Evolutionary conservation across 1,140 invertebrate species (phyloP).

Genomic region (Camponotus pennsylvanicus): DNA sequence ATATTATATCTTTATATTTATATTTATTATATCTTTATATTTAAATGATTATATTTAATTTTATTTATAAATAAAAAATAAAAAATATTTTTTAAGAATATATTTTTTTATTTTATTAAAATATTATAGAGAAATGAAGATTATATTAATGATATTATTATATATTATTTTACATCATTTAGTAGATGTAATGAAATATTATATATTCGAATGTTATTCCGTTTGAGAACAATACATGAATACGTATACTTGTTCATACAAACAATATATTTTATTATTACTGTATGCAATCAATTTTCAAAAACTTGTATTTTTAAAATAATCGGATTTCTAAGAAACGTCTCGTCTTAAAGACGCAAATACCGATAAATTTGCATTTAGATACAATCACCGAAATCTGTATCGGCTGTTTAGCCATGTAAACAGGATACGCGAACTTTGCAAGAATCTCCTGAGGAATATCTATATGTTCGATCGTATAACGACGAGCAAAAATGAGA

Average conservation of each 20-base stretch:
- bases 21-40: neutral
- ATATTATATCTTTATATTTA: neutral
- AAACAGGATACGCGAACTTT: neutral
- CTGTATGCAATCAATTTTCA: neutral
- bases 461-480: neutral
- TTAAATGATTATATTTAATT: neutral
- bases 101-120: neutral
- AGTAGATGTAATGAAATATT: neutral
- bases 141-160: neutral
- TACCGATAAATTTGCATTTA: slow-evolving; percentile 15
- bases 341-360: neutral
- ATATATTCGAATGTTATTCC: neutral
- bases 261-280: neutral
- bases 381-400: neutral
- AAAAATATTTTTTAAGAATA: neutral
- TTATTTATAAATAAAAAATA: neutral
- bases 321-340: neutral
- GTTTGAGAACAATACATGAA: neutral
- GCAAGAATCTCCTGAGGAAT: neutral
- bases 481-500: neutral
- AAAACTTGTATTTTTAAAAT: neutral
- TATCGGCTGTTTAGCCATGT: neutral
- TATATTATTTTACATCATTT: neutral
- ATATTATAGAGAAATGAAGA: neutral
- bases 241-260: neutral